Evolutionary conservation across 2,113 vertebrate genomes (phyloP).

Genomic region (Plestiodon gilberti): DNA sequence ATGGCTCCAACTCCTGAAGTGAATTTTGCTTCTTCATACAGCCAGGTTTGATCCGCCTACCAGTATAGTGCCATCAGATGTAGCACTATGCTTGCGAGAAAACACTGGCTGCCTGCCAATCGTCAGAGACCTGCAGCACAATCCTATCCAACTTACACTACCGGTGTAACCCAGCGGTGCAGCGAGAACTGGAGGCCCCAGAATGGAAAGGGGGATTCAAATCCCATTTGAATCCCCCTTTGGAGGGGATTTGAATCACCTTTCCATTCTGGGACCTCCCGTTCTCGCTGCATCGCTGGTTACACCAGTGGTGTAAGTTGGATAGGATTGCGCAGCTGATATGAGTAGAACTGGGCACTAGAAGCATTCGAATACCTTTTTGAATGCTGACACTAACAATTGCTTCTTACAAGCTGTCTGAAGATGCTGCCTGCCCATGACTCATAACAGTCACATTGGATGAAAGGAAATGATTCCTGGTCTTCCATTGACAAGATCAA

Average conservation of each 20-base stretch:
- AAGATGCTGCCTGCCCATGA: background rate
- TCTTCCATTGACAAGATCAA: background rate
- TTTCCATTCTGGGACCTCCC: no score
- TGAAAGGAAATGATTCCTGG: background rate
- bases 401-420: background rate
- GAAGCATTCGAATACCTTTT: background rate
- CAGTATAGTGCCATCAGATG: background rate
- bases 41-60: background rate
- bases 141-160: no score
- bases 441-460: no score
- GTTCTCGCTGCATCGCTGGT: no score
- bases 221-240: no score
- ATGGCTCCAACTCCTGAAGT: background rate
- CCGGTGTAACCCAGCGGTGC: no score
- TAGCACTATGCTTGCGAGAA: background rate
- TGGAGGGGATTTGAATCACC: no score
- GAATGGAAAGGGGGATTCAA: no score
- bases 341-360: background rate
- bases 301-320: no score
- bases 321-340: no score
- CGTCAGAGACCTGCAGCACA: background rate
- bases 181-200: no score
- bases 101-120: background rate
- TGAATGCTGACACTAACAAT: no score
- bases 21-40: background rate